Conservation (phyloP, 2,797 vertebrate genomes). For the Galago senegalensis region DNA sequence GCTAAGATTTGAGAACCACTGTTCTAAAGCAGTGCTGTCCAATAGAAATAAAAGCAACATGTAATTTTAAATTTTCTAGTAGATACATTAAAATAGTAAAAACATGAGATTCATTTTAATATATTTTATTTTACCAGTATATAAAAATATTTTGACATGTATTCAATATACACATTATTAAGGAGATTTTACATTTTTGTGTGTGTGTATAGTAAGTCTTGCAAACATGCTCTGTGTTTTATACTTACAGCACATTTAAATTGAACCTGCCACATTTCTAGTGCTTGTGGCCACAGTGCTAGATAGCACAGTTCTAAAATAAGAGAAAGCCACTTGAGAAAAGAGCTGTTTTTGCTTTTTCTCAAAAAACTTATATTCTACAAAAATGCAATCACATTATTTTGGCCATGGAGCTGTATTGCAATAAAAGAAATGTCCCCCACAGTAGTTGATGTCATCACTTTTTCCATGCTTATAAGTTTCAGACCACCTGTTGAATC, state of each 20-base stretch:
- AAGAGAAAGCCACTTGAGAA: slow-evolving; percentile 30
- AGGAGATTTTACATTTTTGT: not conserved
- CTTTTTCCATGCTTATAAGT: not conserved
- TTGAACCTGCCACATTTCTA: slow-evolving; percentile 36
- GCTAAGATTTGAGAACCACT: slow-evolving; percentile 11
- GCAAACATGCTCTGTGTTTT: slow-evolving; percentile 23
- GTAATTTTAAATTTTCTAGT: not conserved
- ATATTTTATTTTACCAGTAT: not conserved
- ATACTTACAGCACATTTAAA: not conserved
- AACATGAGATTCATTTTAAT: not conserved
- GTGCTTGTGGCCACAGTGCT: not conserved
- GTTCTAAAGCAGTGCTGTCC: not conserved
- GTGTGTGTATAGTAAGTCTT: not conserved
- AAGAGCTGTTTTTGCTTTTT: slow-evolving; percentile 24
- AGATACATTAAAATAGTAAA: slow-evolving; percentile 16
- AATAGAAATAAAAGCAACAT: not conserved
- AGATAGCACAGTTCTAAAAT: not conserved
- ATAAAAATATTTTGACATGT: slow-evolving; percentile 37
- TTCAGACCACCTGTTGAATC: slow-evolving; percentile 8
- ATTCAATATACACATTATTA: slow-evolving; percentile 13
- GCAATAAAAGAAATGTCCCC: not conserved
- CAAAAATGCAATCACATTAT: not conserved
- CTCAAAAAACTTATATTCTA: not conserved
- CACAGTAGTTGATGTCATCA: not conserved
- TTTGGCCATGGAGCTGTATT: not conserved